Evolutionary conservation across 2,888 invertebrate species (phyloP).

Genomic region (Drosophila paramelanica): DNA sequence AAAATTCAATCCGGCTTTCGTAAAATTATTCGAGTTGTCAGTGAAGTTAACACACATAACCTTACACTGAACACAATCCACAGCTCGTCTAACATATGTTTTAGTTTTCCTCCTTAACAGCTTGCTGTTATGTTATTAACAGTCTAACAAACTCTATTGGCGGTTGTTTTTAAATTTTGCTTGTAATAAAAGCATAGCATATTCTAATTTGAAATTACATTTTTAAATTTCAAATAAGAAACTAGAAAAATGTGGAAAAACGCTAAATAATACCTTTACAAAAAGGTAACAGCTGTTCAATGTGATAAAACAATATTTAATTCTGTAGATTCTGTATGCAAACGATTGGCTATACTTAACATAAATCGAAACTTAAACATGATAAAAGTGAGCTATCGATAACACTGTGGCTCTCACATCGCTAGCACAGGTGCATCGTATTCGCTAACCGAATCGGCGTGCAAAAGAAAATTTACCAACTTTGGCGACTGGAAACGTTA

Average conservation of each 20-base stretch:
- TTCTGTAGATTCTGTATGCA: neutral
- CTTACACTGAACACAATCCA: neutral
- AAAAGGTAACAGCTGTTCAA: neutral
- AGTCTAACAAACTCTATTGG: neutral
- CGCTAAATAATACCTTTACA: neutral
- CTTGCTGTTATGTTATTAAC: slow-evolving; percentile 9
- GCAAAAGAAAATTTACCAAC: slow-evolving; percentile 44
- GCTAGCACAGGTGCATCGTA: slow-evolving; percentile 54
- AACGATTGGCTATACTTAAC: neutral
- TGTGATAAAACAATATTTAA: neutral
- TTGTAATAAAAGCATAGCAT: neutral
- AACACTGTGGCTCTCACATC: slow-evolving; percentile 15
- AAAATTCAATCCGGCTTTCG: neutral
- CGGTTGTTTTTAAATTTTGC: neutral
- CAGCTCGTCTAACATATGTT: slow-evolving; percentile 3
- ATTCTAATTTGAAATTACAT: neutral
- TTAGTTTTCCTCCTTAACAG: neutral
- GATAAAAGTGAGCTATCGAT: slow-evolving; percentile 11
- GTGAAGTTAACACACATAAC: slow-evolving; percentile 2
- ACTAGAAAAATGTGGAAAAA: neutral
- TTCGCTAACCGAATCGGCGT: slow-evolving; percentile 58
- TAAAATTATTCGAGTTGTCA: neutral
- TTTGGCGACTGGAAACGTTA: slow-evolving; percentile 20
- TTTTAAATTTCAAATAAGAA: neutral
- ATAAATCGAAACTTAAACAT: slow-evolving; percentile 1